Conservation (phyloP, 2,797 vertebrate genomes). For the Diceros bicornis region DNA sequence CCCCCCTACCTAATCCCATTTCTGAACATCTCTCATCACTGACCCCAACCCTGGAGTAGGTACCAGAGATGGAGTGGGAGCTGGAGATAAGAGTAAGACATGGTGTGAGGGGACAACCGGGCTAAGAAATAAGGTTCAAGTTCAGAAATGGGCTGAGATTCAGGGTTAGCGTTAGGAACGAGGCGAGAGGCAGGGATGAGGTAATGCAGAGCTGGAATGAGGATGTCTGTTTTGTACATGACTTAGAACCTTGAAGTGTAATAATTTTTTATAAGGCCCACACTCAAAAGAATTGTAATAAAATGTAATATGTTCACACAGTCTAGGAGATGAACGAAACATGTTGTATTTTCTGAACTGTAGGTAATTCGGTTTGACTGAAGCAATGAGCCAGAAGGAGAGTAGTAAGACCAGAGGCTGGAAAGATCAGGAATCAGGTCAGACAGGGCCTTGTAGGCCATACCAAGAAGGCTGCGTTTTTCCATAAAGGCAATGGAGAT, state of each 20-base stretch:
- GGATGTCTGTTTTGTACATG: neutral
- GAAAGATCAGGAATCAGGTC: neutral
- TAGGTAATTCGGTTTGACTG: neutral
- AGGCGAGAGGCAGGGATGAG: no score
- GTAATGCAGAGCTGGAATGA: neutral
- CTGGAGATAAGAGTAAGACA: neutral
- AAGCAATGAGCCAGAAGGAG: neutral
- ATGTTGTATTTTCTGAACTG: neutral
- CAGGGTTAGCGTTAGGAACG: neutral
- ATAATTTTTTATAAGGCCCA: neutral
- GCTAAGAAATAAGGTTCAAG: neutral
- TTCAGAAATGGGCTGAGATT: neutral
- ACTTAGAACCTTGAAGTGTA: neutral
- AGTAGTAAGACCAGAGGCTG: neutral
- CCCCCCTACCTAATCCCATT: neutral
- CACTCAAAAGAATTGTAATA: constrained; percentile 4
- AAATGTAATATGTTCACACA: neutral
- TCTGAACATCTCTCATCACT: neutral
- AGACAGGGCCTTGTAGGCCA: neutral
- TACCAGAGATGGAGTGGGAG: neutral
- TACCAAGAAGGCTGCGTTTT: neutral
- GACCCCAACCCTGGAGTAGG: neutral
- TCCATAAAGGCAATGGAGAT: neutral
- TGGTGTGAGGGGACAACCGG: neutral
- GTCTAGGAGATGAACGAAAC: neutral